Base-by-base conservation (phyloP, 2,113 vertebrate genomes). In the Hippoglossus stenolepis region DNA sequence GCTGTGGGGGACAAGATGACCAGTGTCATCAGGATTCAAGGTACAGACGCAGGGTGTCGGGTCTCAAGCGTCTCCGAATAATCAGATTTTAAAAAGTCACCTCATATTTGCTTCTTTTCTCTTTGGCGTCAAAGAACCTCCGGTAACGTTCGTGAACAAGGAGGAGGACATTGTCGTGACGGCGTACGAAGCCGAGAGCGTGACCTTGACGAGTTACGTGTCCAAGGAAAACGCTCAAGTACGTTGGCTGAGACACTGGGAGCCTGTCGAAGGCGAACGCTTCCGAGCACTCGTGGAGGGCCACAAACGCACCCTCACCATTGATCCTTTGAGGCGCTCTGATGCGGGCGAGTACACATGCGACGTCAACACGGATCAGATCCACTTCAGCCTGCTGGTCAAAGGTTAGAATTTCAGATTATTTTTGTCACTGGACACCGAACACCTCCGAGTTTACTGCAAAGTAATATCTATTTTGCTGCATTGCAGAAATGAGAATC, bases 301-400 rank as follows among this genome's bases (percentile, higher is more conserved):
- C 5, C 78, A 93, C 0, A 38, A 63, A 0, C 94, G 94, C 67
- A 94, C 92, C 28, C 91, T 97, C 20, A 96, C 93, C 74, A 96
- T 97, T 5, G 90, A 94, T 35, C 94, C 94, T 45, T 65, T 84
- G 0, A 94, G 94, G 70, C 90, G 91, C 35, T 91, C 90, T 0
- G 96, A 97, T n/a, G 85, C 93, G 0, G 96, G 96, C 38, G 93
- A 94, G 80, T 97, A 96, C 89, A 95, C 94, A 18, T 96, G 96
- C 0, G 94, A 96, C 3, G 94, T 92, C 0, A 89, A 90, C 66
- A 94, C 93, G 0, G 96, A 97, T 14, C 93, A 95, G 79, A 89
- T 95, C 60, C 87, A 93, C 71, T 96, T 96, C 83, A 95, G 89
- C 0, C 91, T 97, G 60, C 84, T 69, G 0, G 96, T 97, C 13